Evolutionary conservation across 2,797 vertebrate genomes (phyloP).

Genomic region (Peromyscus melanophrys): DNA sequence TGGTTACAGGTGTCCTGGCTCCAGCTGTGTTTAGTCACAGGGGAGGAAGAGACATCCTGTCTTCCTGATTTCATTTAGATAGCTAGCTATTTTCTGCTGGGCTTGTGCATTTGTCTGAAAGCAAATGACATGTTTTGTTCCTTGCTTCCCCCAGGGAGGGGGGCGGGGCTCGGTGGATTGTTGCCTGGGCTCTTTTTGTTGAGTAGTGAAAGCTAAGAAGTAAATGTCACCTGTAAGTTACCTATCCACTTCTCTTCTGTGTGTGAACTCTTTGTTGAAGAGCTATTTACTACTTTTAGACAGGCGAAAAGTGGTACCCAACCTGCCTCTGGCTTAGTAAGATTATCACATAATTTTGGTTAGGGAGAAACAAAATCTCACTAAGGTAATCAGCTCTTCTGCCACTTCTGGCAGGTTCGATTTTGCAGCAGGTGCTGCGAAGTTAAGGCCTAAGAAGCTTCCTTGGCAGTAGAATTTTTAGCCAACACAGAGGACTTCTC

Average conservation of each 20-base stretch:
- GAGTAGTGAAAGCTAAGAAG: slow-evolving; percentile 42
- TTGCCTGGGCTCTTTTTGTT: not conserved
- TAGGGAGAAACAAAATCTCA: slow-evolving; percentile 8
- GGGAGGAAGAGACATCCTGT: slow-evolving; percentile 67
- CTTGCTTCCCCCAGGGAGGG: not conserved
- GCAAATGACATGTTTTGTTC: slow-evolving; percentile 58
- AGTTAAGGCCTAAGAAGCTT: not conserved
- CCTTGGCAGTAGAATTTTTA: not conserved
- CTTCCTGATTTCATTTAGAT: slow-evolving; percentile 69
- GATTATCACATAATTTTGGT: slow-evolving; percentile 6
- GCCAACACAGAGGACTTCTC: not conserved
- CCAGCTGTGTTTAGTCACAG: slow-evolving; percentile 52
- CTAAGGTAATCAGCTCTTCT: slow-evolving; percentile 13
- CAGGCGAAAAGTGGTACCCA: not conserved
- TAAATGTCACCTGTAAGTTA: slow-evolving; percentile 69
- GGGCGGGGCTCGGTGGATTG: not conserved
- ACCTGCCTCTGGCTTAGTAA: slow-evolving; percentile 7
- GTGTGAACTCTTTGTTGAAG: slow-evolving; percentile 57
- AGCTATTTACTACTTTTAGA: slow-evolving; percentile 45
- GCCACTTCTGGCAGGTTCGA: slow-evolving; percentile 14
- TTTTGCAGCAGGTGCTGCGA: not conserved
- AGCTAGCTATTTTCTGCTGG: slow-evolving; percentile 49
- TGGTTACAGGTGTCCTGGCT: slow-evolving; percentile 67
- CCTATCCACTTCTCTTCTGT: slow-evolving; percentile 54
- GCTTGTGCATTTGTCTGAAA: slow-evolving; percentile 37